These are phyloP conservation scores for Cygnus atratus DNA, from an alignment of 2,113 vertebrate species.

Conservation along the genomic window DNA sequence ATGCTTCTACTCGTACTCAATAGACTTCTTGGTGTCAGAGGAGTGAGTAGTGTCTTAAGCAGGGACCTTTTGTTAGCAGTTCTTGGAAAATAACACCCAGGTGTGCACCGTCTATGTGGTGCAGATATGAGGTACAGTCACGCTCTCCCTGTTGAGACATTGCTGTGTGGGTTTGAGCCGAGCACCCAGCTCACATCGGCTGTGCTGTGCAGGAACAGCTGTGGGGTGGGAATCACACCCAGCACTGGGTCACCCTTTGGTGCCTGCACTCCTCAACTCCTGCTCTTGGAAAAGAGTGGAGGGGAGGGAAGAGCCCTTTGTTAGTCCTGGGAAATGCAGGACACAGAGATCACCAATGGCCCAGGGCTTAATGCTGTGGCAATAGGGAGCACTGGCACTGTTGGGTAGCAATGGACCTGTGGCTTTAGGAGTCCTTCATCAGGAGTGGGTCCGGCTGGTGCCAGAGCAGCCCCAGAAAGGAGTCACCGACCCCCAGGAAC, in stretches of 20 bases:
- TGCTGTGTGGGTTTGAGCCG: neutral
- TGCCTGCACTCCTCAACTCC: neutral
- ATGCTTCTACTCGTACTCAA: neutral
- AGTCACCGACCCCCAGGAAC: neutral
- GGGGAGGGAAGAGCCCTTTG: neutral
- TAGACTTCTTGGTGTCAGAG: neutral
- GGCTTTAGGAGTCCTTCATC: neutral
- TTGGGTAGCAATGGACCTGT: neutral
- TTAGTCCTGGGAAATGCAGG: neutral
- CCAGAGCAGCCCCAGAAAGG: neutral
- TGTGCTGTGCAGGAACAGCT: neutral
- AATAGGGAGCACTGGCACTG: rapidly evolving
- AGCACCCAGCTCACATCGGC: neutral
- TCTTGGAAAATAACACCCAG: neutral
- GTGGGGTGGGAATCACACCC: neutral
- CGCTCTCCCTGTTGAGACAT: neutral
- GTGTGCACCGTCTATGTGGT: neutral
- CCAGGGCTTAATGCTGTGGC: neutral
- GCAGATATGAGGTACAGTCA: neutral
- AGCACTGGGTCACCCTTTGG: rapidly evolving
- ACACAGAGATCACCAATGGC: neutral
- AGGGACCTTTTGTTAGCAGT: neutral
- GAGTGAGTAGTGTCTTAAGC: neutral
- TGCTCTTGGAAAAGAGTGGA: neutral
- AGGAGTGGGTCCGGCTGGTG: rapidly evolving